These are phyloP conservation scores for Channallabes apus DNA, from an alignment of 2,797 vertebrate species.

Conservation along the genomic window DNA sequence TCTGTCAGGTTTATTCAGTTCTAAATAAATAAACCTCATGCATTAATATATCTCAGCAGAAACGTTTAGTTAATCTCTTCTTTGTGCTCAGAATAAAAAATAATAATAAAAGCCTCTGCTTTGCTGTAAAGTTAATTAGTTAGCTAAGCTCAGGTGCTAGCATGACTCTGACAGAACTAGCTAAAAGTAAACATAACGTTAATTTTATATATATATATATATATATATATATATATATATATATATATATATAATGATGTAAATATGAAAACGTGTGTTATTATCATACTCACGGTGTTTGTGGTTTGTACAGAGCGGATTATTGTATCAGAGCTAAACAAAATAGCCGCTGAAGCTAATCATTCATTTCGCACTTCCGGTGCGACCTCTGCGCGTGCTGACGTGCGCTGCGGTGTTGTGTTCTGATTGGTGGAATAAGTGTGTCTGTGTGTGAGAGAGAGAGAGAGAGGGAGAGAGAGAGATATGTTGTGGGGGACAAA, in stretches of 20 bases:
- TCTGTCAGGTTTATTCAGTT: not conserved
- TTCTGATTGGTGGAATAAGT: conserved; percentile 49
- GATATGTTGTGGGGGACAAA: not conserved
- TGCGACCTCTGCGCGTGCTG: conserved; percentile 46
- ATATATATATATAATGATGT: no score
- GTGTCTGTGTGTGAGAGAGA: no score
- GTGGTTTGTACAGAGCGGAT: not conserved
- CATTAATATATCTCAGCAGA: not conserved
- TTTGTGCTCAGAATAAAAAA: not conserved
- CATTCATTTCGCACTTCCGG: conserved; percentile 46
- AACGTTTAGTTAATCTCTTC: not conserved
- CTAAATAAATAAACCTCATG: not conserved
- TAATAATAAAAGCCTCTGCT: not conserved
- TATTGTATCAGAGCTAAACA: not conserved
- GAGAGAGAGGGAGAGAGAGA: not conserved
- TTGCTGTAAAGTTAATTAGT: not conserved
- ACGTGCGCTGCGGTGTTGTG: conserved; percentile 50
- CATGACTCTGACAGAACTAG: not conserved
- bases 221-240: no score
- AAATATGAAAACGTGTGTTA: not conserved
- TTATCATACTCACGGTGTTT: not conserved
- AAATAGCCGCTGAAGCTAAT: conserved; percentile 23
- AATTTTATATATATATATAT: no score
- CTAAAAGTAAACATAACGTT: not conserved
- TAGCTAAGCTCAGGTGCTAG: not conserved